phyloP scores from a whole-genome alignment of 2,113 vertebrate species.

The Plestiodon gilberti region DNA sequence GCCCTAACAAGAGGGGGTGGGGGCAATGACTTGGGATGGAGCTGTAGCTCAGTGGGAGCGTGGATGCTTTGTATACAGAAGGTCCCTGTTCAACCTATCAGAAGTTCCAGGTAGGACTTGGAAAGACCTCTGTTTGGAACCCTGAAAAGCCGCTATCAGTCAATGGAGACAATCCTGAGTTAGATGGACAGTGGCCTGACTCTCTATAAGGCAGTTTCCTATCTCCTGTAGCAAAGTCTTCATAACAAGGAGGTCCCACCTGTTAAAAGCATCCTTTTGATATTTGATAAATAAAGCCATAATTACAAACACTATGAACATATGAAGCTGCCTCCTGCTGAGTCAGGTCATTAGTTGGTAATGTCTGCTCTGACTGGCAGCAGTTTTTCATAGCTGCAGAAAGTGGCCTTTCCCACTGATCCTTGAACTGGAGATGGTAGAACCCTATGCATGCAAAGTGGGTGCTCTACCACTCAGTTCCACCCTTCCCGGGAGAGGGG shows the following conservation, averaged over 20 bases:
- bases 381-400: background rate
- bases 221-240: background rate
- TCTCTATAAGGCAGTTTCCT: no score
- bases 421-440: background rate
- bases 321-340: background rate
- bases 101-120: no score
- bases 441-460: background rate
- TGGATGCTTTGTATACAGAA: no score
- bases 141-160: no score
- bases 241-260: background rate
- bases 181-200: no score
- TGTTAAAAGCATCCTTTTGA: background rate
- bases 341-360: background rate
- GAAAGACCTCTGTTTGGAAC: no score
- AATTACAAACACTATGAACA: background rate
- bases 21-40: background rate
- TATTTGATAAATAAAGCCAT: background rate
- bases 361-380: background rate
- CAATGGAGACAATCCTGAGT: no score
- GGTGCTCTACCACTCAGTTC: background rate
- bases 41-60: no score
- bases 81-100: no score
- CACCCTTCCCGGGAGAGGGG: no score
- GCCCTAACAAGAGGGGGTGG: background rate
- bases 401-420: background rate